Evolutionary conservation across 2,113 vertebrate genomes (phyloP), one percentile per base, ranked within the genome.

Genomic region (rat (Rattus norvegicus)): DNA sequence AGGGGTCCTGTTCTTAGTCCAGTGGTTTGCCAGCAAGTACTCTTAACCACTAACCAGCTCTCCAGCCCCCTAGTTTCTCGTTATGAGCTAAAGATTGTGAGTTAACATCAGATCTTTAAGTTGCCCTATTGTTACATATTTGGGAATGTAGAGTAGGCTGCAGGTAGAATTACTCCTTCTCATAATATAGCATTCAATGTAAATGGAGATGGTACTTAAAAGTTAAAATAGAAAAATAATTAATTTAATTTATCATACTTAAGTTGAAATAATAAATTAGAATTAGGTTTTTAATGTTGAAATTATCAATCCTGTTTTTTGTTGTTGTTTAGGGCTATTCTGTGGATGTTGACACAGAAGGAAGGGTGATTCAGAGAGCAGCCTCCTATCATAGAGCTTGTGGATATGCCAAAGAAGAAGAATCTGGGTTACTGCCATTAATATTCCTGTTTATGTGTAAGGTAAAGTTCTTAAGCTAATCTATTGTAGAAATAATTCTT

Each of bases 371-470:
- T 97, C 97, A 98, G 96, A 98, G 98, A 97, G 98, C 99, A 72
- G 98, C 98, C 0, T 96, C 95, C 24, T 99, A 99, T 97, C 98
- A 99, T 94, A 95, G 84, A 96, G 98, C 98, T n/a, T 98, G 98
- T 98, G 97, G 85, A 96, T 97, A 98, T 81, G 88, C 97, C 79
- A 98, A 98, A 92, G 98, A 98, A 87, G 97, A 98, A 85, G 97
- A 98, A 9, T 98, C 98, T 93, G 98, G 98, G 93, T 96, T 98
- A 52, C 94, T 99, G 56, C 98, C 98, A 17, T 92, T 99, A 47
- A 95, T 99, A 85, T 98, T 98, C 33, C 97, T 99, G 49, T 99
- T 99, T 97, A 98, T 99, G 76, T 98, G 99, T 98, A 99, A 99
- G 98, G 99, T 98, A 98, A 97, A 98, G 81, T 94, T 90, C 75